Conservation (phyloP, 2,113 vertebrate species). For the Dendropsophus ebraccatus region DNA sequence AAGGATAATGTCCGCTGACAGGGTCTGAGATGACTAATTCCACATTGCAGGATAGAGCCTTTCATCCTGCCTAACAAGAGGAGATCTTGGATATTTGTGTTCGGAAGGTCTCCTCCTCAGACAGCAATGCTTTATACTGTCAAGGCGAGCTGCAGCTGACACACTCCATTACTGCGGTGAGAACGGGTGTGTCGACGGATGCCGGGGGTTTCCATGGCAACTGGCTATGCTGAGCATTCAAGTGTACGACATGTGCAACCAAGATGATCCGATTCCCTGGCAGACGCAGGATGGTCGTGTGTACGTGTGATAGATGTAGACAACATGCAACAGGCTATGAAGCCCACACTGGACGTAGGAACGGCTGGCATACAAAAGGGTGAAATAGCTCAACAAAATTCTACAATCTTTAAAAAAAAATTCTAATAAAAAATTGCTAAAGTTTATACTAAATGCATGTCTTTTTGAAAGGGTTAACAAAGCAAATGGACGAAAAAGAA, state of each 20-base stretch:
- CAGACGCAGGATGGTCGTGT: background rate
- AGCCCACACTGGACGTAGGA: background rate
- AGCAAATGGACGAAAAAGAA: no score
- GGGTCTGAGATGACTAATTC: slow-evolving; percentile 17
- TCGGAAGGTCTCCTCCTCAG: slow-evolving; percentile 1
- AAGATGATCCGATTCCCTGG: background rate
- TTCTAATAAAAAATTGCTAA: no score
- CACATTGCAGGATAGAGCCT: background rate
- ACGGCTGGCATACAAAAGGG: background rate
- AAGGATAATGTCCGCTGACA: background rate
- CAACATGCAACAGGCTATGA: background rate
- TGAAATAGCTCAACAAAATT: background rate
- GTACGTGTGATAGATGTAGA: background rate
- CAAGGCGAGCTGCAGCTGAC: slow-evolving; percentile 2
- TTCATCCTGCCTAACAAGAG: background rate
- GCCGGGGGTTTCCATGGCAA: slow-evolving; percentile 19
- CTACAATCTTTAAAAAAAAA: background rate
- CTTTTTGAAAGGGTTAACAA: no score
- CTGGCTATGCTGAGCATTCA: slow-evolving; percentile 19
- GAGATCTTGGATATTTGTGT: slow-evolving; percentile 5
- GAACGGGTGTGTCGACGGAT: slow-evolving; percentile 11
- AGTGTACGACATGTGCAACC: slow-evolving; percentile 19
- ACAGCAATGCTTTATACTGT: background rate
- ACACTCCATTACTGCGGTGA: slow-evolving; percentile 13
- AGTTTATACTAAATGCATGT: no score